Evolutionary conservation across 53 echinoderm and acorn worm species (phyloP).

Genomic region (Temnopleurus reevesii): DNA sequence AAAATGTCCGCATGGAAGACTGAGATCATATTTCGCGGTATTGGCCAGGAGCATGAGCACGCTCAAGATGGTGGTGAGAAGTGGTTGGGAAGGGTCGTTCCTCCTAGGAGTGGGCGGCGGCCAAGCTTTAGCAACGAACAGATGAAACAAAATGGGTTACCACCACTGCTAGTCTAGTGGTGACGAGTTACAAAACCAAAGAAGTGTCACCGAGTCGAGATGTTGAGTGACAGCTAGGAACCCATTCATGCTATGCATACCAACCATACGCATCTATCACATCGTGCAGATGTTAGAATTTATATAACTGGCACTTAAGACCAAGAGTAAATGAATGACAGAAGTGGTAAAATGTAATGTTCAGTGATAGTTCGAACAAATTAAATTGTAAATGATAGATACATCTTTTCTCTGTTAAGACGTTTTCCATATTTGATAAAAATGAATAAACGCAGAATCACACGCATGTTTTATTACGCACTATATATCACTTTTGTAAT

Average conservation of each 20-base stretch:
- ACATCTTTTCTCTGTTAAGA: too few species aligned
- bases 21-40: conserved; percentile 21
- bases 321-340: too few species aligned
- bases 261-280: conserved; percentile 5
- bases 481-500: too few species aligned
- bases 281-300: neutral
- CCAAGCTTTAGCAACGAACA: neutral
- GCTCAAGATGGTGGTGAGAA: conserved; percentile 17
- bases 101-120: conserved; percentile 30
- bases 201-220: neutral
- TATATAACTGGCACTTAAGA: neutral
- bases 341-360: too few species aligned
- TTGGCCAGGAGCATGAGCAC: conserved; percentile 9
- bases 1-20: conserved; percentile 27
- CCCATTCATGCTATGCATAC: neutral
- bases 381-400: too few species aligned
- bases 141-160: neutral
- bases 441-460: too few species aligned
- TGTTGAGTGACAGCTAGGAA: conserved; percentile 6
- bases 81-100: conserved; percentile 37
- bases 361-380: too few species aligned
- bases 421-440: too few species aligned
- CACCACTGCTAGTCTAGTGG: conserved; percentile 11
- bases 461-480: too few species aligned
- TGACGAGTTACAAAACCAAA: conserved; percentile 39